Base-by-base conservation (phyloP, 1,140 invertebrate species). In the Leptonema lineaticorne region DNA sequence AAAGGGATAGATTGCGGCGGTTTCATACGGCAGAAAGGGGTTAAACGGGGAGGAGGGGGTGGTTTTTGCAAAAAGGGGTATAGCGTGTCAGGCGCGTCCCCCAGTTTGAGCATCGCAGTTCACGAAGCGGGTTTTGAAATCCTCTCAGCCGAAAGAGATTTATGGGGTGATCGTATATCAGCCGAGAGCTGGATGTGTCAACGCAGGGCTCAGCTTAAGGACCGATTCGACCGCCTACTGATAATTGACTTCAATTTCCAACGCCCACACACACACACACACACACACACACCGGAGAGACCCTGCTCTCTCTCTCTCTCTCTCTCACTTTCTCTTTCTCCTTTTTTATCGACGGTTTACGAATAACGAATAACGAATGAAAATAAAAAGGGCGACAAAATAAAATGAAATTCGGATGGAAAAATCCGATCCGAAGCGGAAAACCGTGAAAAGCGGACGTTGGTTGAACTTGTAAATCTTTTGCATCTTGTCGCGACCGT, bases 131-230 rank as follows among this genome's bases (percentile, higher is more conserved):
- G 65, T 67, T 67, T 63, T 63, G 56, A 66, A 58, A 67, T 63
- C 63, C 70, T 66, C 70, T 67, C 67, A 63, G 46, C 67, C 57
- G 70, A 58, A 59, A 69, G 67, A 71, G 70, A 71, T 71, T 71
- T 71, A 71, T 71, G 63, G 46, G 30, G 22, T 24, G 56, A 28
- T 46, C 67, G 58, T 71, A 71, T 71, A 71, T 69, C 67, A 71
- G 63, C 9, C 30, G 14, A 57, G 46, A 57, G 57, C 60, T 60
- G 37, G 53, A 50, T 70, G 41, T 71, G 70, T 71, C 70, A 69
- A 68, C 67, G 58, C 63, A 63, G 64, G 16, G 37, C 29, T 60
- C 63, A 22, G 30, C 20, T 50, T 60, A 24, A 59, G 33, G 63
- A 29, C n/a, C 48, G 48, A n/a, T 22, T 16, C 30, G 18, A 46